Base-by-base conservation (phyloP, 1,140 invertebrate genomes). In the Paraescarpia echinospica region DNA sequence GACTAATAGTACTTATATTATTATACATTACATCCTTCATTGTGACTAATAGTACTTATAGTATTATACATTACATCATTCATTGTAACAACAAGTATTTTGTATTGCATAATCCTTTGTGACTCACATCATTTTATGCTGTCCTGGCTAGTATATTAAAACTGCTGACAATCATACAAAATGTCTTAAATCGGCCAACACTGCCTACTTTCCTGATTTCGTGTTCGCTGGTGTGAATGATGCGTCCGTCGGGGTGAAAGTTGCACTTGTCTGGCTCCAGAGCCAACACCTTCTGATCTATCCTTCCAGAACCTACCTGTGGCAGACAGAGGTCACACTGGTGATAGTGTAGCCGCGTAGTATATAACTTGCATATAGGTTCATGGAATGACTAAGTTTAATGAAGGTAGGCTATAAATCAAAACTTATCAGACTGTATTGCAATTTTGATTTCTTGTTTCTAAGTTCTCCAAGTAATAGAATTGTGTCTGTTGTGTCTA, bases 211-310 rank as follows among this genome's bases (percentile, higher is more conserved):
- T 94, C 94, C 93, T 93, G 90, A 94, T 89, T 34, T 93, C 89
- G 14, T 93, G 48, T 33, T 92, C 48, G 31, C 92, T 90, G 14
- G 94, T 93, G 89, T 94, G 94, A 9, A 94, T 48, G 22, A 94
- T 94, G 91, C 93, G 93, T 2, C 94, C 94, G 91, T 94, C 94
- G 22, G 90, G 93, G 93, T 94, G 94, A 93, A 94, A 94, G 31
- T 91, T 41, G 48, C 93, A 93, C 91, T 48, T 92, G 91, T 94
- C 94, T 34, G 93, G 92, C 35, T 94, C 94, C 33, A 94, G 89
- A 92, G 91, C 90, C 14, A 93, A 31, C 35, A 48, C 91, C n/a
- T 91, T 90, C 22, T 90, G 27, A 33, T 93, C 34, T 77, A 59
- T 41, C 33, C 51, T 34, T 31, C 94, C 94, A 92, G 93, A 90